Evolutionary conservation across 2,113 vertebrate genomes (phyloP), one percentile per base, ranked within the genome.

Genomic region (Parus major): DNA sequence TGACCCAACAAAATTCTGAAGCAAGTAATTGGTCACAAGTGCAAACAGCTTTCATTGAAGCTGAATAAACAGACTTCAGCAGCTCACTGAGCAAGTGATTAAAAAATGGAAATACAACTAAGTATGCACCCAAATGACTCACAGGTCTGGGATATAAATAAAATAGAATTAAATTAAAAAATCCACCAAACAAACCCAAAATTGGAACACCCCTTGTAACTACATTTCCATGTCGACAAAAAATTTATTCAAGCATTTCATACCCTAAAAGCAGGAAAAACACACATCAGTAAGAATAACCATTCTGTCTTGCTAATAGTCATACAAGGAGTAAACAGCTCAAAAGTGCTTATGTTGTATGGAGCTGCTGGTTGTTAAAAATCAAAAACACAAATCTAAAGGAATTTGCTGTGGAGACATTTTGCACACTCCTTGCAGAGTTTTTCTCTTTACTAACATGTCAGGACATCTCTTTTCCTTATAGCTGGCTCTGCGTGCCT

Each of bases 241-340:
- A 61, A 60, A 66, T 22, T 82, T 90, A 53, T 50, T 70, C 86
- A 79, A 50, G 33, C 35, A 87, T 95, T 95, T 90, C 72, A 44
- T 75, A 61, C 50, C 66, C 75, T 57, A 50, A 87, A 84, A 46
- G 63, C 39, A 87, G 63, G 46, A 61, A 77, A 89, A 93, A 8
- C 29, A 78, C 61, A 80, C 49, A 49, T 73, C 28, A 39, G 15
- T 71, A 80, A 70, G 59, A 77, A 56, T 88, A 83, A 61, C 50
- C 31, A 35, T 92, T 91, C 73, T 53, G 84, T 82, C 82, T 86
- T 47, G 68, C 52, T 70, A 60, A 81, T 66, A 84, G 52, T 72
- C 83, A 82, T 70, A 41, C 57, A 82, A 92, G 73, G 49, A 97
- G 78, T 85, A 95, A 95, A 84, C 47, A 88, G 70, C 82, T 93